Percentiles rank a stretch among this genome's conserved stretches.
These are phyloP conservation scores for Actinostola sp. DNA, from an alignment of 92 coral and sea anemone species.

Conservation along the genomic window DNA sequence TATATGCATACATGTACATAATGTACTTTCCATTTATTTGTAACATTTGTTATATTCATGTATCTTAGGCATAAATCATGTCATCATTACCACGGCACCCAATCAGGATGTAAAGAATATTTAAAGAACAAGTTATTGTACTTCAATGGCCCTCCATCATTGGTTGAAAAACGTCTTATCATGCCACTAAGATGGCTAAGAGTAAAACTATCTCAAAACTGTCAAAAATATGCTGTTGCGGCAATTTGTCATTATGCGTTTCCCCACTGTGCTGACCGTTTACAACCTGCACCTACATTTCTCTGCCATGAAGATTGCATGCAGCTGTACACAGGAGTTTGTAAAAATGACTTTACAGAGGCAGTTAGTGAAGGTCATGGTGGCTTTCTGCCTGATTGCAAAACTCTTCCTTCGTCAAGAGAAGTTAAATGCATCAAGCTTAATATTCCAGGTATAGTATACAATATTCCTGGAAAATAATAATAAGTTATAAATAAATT, in stretches of 20 bases:
- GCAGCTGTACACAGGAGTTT: constrained; percentile 66
- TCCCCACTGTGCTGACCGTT: constrained; percentile 77
- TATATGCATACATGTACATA: too few species aligned
- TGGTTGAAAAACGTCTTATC: constrained; percentile 71
- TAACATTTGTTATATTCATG: background rate
- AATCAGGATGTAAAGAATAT: constrained; percentile 61
- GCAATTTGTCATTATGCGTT: constrained; percentile 82
- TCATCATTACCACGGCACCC: constrained; percentile 86
- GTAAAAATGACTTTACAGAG: constrained; percentile 68
- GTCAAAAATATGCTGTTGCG: constrained; percentile 76
- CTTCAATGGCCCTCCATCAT: constrained; percentile 69
- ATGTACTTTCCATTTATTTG: background rate
- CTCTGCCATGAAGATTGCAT: constrained; percentile 89
- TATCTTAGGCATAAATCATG: constrained; percentile 77
- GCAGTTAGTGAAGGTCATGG: constrained; percentile 40
- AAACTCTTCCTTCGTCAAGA: constrained; percentile 48
- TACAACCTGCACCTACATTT: constrained; percentile 64
- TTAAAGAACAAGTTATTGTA: constrained; percentile 77
- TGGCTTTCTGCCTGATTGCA: constrained; percentile 83
- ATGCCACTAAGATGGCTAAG: constrained; percentile 68
- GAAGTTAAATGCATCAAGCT: constrained; percentile 66
- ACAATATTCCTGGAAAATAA: too few species aligned
- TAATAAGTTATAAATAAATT: too few species aligned
- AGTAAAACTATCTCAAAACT: constrained; percentile 64
- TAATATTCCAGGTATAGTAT: constrained; percentile 74